Conservation (phyloP, 2,113 vertebrate species). For the Gasterosteus nipponicus region DNA sequence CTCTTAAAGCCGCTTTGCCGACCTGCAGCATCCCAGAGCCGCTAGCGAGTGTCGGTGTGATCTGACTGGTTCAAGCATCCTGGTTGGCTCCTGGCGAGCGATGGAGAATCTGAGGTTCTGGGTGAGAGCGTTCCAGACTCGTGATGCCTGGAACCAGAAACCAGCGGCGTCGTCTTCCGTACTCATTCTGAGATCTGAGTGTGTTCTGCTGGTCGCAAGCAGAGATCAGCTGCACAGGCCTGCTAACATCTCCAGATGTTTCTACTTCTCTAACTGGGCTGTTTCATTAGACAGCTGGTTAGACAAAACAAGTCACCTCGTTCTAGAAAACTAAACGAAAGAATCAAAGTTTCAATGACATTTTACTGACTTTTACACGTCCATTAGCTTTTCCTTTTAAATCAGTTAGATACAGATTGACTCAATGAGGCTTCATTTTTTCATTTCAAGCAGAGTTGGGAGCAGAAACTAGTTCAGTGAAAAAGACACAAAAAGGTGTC, state of each 20-base stretch:
- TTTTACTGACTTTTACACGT: background rate
- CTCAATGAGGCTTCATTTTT: background rate
- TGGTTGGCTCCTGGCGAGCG: background rate
- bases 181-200: background rate
- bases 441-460: background rate
- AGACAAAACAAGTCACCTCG: background rate
- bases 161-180: background rate
- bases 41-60: background rate
- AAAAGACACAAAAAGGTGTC: slow-evolving; percentile 28
- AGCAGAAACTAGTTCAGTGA: slow-evolving; percentile 5
- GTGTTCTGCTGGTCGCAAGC: background rate
- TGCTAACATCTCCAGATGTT: background rate
- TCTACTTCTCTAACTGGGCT: background rate
- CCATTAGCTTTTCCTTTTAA: slow-evolving; percentile 18
- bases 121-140: background rate
- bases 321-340: background rate
- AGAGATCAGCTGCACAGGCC: background rate
- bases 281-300: background rate
- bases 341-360: background rate
- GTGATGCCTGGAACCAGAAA: background rate
- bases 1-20: too few relatives aligned
- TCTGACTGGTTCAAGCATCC: background rate
- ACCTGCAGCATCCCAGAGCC: too few relatives aligned
- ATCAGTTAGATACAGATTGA: slow-evolving; percentile 33
- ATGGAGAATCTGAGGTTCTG: too few relatives aligned